Conservation (phyloP, 2,797 vertebrate species). For the Sphenopsis melanotis region DNA sequence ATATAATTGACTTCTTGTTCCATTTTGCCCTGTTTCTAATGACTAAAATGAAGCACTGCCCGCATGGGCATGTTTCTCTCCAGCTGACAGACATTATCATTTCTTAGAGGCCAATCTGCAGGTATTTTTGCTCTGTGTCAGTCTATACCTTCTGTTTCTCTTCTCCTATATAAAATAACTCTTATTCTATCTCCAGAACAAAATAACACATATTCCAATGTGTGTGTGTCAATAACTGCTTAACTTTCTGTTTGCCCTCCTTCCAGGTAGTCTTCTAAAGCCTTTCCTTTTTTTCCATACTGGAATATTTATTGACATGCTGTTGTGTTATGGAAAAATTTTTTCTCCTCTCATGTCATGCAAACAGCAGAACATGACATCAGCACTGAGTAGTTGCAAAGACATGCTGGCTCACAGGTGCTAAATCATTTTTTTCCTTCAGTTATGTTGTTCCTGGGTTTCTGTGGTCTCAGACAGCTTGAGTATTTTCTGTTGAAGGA, state of each 20-base stretch:
- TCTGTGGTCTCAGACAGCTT: neutral
- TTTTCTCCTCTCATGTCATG: neutral
- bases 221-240: neutral
- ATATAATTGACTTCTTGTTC: neutral
- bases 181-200: neutral
- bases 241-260: neutral
- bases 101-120: neutral
- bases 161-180: neutral
- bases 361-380: rapidly evolving
- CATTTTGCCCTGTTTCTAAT: neutral
- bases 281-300: neutral
- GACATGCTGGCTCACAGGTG: neutral
- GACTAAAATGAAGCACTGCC: neutral
- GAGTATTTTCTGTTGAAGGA: neutral
- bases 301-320: neutral
- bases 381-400: neutral
- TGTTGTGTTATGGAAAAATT: neutral
- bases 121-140: neutral
- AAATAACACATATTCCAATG: neutral
- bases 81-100: neutral
- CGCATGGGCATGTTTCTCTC: neutral
- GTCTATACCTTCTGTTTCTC: neutral
- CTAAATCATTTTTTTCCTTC: neutral
- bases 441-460: neutral
- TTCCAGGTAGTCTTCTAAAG: neutral